Conservation (phyloP, 2,888 invertebrate species). For the Agonopterix alstromeriana region DNA sequence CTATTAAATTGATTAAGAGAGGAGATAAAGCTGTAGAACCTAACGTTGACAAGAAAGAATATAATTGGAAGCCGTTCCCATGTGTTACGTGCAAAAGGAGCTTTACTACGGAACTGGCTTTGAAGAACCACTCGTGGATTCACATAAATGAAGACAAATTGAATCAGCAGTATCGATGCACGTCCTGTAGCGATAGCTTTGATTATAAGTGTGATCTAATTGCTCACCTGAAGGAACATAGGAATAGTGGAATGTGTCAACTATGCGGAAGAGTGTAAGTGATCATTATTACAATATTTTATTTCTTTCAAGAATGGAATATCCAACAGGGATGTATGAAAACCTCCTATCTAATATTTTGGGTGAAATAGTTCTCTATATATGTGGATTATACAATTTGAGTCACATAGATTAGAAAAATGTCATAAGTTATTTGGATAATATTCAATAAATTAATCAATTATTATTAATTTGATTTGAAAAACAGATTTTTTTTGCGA, state of each 20-base stretch:
- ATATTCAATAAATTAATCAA: too few relatives aligned
- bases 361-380: too few relatives aligned
- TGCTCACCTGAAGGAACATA: constrained; percentile 79
- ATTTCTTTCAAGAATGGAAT: too few relatives aligned
- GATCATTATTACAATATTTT: not conserved
- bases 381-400: too few relatives aligned
- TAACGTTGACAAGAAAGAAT: constrained; percentile 17
- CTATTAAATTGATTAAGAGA: constrained; percentile 53
- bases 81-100: constrained; percentile 74
- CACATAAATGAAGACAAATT: constrained; percentile 54
- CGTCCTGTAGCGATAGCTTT: constrained; percentile 78
- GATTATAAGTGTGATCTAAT: constrained; percentile 79
- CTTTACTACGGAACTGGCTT: constrained; percentile 74
- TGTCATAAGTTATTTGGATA: too few relatives aligned
- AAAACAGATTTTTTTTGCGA: too few relatives aligned
- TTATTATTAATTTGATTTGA: too few relatives aligned
- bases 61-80: constrained; percentile 60
- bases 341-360: too few relatives aligned
- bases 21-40: constrained; percentile 2
- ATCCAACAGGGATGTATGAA: too few relatives aligned
- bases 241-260: constrained; percentile 79
- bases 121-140: constrained; percentile 79
- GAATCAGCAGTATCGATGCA: constrained; percentile 58
- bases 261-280: constrained; percentile 82
- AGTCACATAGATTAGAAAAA: too few relatives aligned